Conservation (phyloP, 2,888 invertebrate species). For the Byasa hedistus region DNA sequence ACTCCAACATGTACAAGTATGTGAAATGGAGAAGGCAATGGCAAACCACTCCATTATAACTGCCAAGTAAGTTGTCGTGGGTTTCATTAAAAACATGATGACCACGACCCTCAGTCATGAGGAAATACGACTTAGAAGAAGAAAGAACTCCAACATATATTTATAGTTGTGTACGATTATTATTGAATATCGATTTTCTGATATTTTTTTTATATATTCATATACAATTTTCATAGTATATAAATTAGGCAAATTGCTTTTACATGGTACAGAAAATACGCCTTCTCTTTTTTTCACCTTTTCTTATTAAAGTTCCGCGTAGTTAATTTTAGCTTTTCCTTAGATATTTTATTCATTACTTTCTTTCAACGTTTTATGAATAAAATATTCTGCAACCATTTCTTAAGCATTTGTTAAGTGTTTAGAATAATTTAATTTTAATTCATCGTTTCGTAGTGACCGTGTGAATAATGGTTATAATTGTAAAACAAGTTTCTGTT, state of each 20-base stretch:
- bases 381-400: background rate
- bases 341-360: slow-evolving; percentile 7
- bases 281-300: background rate
- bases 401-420: slow-evolving; percentile 1
- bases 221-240: background rate
- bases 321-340: slow-evolving; percentile 4
- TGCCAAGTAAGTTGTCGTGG: too few relatives aligned
- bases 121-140: too few relatives aligned
- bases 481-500: background rate
- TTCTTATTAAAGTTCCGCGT: slow-evolving; percentile 3
- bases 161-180: background rate
- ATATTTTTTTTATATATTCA: background rate
- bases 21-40: too few relatives aligned
- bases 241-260: background rate
- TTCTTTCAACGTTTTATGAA: slow-evolving; percentile 9
- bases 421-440: background rate
- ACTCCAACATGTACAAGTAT: too few relatives aligned
- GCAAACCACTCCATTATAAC: too few relatives aligned
- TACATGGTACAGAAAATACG: background rate
- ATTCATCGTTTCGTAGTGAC: background rate
- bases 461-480: background rate
- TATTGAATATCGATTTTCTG: background rate
- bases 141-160: too few relatives aligned
- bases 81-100: too few relatives aligned
- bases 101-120: too few relatives aligned